Conservation (phyloP, 2,888 invertebrate species). For the Byasa hedistus region DNA sequence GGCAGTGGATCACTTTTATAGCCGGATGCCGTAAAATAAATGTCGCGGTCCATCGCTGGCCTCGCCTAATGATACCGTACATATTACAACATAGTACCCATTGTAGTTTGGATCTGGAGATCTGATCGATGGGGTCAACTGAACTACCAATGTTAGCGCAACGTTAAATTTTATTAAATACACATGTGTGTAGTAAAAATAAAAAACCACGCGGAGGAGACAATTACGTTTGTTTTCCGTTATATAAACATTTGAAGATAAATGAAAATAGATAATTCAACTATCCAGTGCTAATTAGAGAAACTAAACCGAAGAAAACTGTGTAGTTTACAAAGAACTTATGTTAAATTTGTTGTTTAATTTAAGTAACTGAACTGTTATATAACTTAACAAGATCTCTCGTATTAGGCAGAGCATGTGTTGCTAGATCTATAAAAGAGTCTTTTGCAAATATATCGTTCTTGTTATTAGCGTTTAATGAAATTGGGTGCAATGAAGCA, state of each 20-base stretch:
- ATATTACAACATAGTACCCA: constrained; percentile 52
- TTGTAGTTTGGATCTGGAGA: constrained; percentile 38
- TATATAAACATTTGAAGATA: not conserved
- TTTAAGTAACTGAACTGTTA: too few species aligned
- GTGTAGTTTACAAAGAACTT: too few species aligned
- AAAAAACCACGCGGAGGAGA: not conserved
- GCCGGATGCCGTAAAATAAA: constrained; percentile 80
- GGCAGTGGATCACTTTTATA: constrained; percentile 79
- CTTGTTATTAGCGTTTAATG: too few species aligned
- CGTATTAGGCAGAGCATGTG: too few species aligned
- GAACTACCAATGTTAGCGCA: not conserved
- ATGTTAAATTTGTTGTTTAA: too few species aligned
- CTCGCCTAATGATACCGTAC: constrained; percentile 72
- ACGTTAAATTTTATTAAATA: not conserved
- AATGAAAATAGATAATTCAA: not conserved
- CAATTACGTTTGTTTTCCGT: not conserved
- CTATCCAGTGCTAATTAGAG: not conserved
- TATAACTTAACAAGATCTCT: too few species aligned
- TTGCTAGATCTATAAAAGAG: too few species aligned
- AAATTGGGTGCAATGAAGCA: too few species aligned
- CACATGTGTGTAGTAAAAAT: not conserved
- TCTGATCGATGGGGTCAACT: constrained; percentile 25
- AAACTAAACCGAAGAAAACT: too few species aligned
- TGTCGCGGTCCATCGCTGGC: constrained; percentile 75
- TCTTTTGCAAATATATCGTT: too few species aligned